phyloP scores from a whole-genome alignment of 2,113 vertebrate species.

The Agelaius tricolor region DNA sequence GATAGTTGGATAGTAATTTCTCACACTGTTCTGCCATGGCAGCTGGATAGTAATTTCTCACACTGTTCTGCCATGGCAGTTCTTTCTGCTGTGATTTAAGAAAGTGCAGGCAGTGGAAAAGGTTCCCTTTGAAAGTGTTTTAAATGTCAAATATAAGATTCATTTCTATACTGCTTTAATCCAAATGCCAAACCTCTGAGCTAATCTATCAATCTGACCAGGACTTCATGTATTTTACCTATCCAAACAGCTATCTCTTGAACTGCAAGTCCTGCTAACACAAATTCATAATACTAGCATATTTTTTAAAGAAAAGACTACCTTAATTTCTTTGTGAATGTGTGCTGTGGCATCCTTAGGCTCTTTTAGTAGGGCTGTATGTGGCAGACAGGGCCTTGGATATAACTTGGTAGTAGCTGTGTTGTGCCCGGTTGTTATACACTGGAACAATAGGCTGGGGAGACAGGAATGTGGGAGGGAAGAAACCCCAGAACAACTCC shows the following conservation, averaged over 20 bases:
- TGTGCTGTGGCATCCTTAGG: neutral
- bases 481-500: neutral
- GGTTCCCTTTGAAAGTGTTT: constrained; percentile 70
- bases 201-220: constrained; percentile 68
- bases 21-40: constrained; percentile 57
- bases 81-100: constrained; percentile 75
- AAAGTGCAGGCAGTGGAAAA: constrained; percentile 71
- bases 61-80: constrained; percentile 50
- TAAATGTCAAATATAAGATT: constrained; percentile 81
- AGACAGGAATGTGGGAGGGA: neutral
- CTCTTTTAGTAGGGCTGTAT: neutral
- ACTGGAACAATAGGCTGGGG: neutral
- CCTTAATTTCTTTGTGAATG: neutral
- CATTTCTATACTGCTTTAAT: constrained; percentile 74
- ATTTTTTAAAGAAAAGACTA: neutral
- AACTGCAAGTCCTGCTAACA: neutral
- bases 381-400: neutral
- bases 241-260: constrained; percentile 47
- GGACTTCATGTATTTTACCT: constrained; percentile 49
- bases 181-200: constrained; percentile 75
- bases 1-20: constrained; percentile 61
- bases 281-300: neutral
- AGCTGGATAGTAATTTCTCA: constrained; percentile 69
- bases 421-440: neutral
- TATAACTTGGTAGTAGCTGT: neutral